Base-by-base conservation (phyloP, 2,113 vertebrate species). In the Hydrochoerus hydrochaeris region DNA sequence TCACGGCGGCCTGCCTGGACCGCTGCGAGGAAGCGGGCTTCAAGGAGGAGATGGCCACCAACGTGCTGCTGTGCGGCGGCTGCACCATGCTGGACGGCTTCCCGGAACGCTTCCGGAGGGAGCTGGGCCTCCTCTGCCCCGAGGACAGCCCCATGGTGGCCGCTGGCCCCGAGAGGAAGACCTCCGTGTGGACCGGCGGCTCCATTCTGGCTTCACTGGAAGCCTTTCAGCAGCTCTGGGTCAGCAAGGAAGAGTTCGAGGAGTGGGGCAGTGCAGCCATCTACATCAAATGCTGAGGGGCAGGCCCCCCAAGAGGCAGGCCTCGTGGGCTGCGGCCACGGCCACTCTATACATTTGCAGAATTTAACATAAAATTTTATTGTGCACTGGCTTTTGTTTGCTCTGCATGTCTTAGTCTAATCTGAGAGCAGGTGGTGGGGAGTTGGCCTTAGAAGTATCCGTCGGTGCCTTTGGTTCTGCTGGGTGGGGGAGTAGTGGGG, bases 181-280 rank as follows among this genome's bases (percentile, higher is more conserved):
- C 96, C 0, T 97, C 98, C 0, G 98, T 98, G 89, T 98, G 98
- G 98, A 97, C 96, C 0, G 98, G 98, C 0, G 98, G 98, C 87
- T 98, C 98, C 91, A 98, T 98, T 81, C 96, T 98, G 71, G 97
- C 98, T 24, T 98, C 98, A 0, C 95, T 98, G 71, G 96, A 98
- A 85, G 94, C 97, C 80, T 98, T 98, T 90, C 98, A 98, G 93
- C 97, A 97, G 90, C 96, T 98, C 9, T 98, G 98, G 98, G 97
- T 98, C 90, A 96, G 96, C 96, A 98, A 96, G 92, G 95, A 96
- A 32, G 98, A 98, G 81, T 98, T 98, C 11, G 82, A 97, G 60
- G 98, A 98, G 92, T 86, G 95, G 22, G 98, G 98, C 60, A 57
- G 97, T 0, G 78, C 78, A 0, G 97, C 97, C 71, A 94, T 98